These are phyloP conservation scores for Pogonocherus hispidulus DNA, from an alignment of 2,888 invertebrate genomes.

Conservation along the genomic window DNA sequence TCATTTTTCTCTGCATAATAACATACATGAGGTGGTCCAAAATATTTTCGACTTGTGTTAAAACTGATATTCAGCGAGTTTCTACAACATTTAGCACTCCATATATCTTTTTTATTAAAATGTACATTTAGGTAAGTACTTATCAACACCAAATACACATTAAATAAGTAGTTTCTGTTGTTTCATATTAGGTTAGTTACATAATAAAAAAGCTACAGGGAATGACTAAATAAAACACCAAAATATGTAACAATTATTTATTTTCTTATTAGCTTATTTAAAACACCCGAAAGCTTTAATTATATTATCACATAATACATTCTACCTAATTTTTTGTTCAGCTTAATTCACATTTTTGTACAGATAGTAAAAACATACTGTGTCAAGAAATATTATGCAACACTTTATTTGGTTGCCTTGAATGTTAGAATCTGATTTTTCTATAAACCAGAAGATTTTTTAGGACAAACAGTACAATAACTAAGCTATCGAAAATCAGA, in stretches of 20 bases:
- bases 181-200: too few relatives aligned
- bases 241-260: slow-evolving; percentile 1
- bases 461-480: too few relatives aligned
- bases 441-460: not conserved
- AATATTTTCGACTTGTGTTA: not conserved
- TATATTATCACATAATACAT: not conserved
- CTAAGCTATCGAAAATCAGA: too few relatives aligned
- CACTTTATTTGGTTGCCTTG: not conserved
- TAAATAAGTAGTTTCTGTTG: too few relatives aligned
- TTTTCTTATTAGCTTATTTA: not conserved
- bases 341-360: not conserved
- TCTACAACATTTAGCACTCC: not conserved
- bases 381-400: not conserved
- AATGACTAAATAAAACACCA: not conserved
- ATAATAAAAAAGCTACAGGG: not conserved
- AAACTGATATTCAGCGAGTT: not conserved
- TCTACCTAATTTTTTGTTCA: not conserved
- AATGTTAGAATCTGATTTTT: not conserved
- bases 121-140: not conserved
- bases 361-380: not conserved
- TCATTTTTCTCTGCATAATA: slow-evolving; percentile 25
- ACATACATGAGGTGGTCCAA: slow-evolving; percentile 17
- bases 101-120: not conserved
- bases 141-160: too few relatives aligned
- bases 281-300: not conserved